Evolutionary conservation across 2,113 vertebrate genomes (phyloP), one percentile per base, ranked within the genome.

Genomic region (Lates calcarifer): DNA sequence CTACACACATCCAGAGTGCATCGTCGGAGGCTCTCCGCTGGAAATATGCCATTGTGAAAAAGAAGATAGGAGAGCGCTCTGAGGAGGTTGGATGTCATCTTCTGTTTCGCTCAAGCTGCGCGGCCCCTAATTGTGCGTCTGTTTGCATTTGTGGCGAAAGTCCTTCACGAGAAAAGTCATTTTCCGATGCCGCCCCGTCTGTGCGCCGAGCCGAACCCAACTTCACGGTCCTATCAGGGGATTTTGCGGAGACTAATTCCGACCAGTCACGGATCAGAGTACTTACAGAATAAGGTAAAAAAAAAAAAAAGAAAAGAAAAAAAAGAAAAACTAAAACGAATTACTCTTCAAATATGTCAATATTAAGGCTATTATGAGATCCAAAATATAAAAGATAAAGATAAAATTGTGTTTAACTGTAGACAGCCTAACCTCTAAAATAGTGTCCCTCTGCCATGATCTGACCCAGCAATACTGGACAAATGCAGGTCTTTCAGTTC

Each of bases 231-330:
- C 67, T 43, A 6, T 68, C 77, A 35, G 49, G 60, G 76, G 85
- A 85, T 90, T 87, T 87, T 78, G 63, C 76, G 75, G 79, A 81
- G 67, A 85, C 51, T 82, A 15, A 71, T 87, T 81, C 66, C 31
- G 43, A 75, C 41, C 78, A 82, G 64, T 51, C 12, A 73, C 60
- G 83, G 83, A 86, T 55, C 61, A 20, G 35, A 76, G 5, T 28
- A 90, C 88, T 85, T 86, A 74, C 77, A 77, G 56, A 87, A 83
- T 62, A 85, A 91, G 92, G 93, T 94, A 93, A 83, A 66, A 5
- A 10, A 6, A 22, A 17, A 61, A 43, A 5, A 55, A 51, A 1
- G 47, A 58, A 13, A 58, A 29, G 18, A 3, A 1, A 5, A 58
- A 0, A n/a, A 61, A 35, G 26, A 1, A n/a, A 35, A 15, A 47